Conservation (phyloP, 2,113 vertebrate species). For the Rallus limicola region DNA sequence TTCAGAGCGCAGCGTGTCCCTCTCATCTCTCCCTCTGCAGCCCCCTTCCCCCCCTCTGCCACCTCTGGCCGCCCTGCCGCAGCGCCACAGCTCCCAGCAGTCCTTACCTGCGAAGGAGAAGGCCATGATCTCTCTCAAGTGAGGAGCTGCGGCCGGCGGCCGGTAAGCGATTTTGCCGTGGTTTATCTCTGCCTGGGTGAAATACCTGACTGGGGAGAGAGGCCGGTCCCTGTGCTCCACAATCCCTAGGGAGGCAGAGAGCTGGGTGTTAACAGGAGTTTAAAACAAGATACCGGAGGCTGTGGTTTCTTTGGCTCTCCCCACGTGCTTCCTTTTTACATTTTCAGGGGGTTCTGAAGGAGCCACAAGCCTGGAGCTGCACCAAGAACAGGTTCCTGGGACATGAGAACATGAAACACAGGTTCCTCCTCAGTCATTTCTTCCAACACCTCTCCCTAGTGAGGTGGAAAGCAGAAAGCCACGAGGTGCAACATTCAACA, state of each 20-base stretch:
- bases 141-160: slow-evolving; percentile 83
- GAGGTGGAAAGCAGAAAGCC: neutral
- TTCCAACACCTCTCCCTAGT: neutral
- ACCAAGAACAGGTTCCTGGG: neutral
- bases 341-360: neutral
- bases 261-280: neutral
- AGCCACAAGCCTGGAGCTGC: neutral
- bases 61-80: neutral
- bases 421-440: neutral
- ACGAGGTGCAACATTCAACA: rapidly evolving
- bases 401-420: neutral
- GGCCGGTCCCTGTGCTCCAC: slow-evolving; percentile 87
- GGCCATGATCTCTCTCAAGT: slow-evolving; percentile 88
- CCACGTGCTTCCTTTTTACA: neutral
- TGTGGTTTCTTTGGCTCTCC: neutral
- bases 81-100: neutral
- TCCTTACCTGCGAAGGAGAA: slow-evolving; percentile 91
- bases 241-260: slow-evolving; percentile 68
- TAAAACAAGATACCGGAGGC: neutral
- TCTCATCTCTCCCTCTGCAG: no score
- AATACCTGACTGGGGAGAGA: slow-evolving; percentile 72
- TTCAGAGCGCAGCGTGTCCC: no score
- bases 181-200: slow-evolving; percentile 91
- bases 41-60: neutral
- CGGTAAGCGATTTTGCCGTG: slow-evolving; percentile 86